Evolutionary conservation across 2,113 vertebrate genomes (phyloP).

Genomic region (Cyanoderma ruficeps): DNA sequence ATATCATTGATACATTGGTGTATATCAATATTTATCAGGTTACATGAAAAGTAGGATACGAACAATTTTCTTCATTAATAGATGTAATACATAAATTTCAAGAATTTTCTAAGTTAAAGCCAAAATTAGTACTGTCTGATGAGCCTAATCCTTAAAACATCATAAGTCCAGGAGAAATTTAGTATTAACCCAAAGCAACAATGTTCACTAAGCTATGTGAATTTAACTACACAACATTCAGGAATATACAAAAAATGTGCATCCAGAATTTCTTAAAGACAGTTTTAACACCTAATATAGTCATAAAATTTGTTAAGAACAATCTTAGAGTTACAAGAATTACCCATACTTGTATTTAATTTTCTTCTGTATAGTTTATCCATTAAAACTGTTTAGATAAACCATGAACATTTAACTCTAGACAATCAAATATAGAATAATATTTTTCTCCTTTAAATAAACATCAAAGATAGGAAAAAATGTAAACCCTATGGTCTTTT

Average conservation of each 20-base stretch:
- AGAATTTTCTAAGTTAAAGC: not conserved
- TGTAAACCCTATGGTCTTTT: not conserved
- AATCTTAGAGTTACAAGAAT: not conserved
- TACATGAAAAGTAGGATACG: not conserved
- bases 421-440: not conserved
- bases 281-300: not conserved
- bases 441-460: not conserved
- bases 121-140: not conserved
- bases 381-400: not conserved
- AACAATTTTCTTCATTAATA: not conserved
- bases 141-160: not conserved
- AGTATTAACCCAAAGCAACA: not conserved
- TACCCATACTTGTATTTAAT: not conserved
- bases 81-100: not conserved
- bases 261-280: not conserved
- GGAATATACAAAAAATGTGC: not conserved
- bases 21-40: not conserved
- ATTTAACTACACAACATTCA: not conserved
- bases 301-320: not conserved
- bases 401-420: not conserved
- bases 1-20: not conserved
- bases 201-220: not conserved
- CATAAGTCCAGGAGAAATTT: not conserved
- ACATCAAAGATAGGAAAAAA: not conserved
- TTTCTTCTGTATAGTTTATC: not conserved